A percentile compares a stretch with the other conserved stretches of the same genome.
These are phyloP conservation scores for Brachyptera putata DNA, from an alignment of 2,888 invertebrate genomes.

Conservation along the genomic window DNA sequence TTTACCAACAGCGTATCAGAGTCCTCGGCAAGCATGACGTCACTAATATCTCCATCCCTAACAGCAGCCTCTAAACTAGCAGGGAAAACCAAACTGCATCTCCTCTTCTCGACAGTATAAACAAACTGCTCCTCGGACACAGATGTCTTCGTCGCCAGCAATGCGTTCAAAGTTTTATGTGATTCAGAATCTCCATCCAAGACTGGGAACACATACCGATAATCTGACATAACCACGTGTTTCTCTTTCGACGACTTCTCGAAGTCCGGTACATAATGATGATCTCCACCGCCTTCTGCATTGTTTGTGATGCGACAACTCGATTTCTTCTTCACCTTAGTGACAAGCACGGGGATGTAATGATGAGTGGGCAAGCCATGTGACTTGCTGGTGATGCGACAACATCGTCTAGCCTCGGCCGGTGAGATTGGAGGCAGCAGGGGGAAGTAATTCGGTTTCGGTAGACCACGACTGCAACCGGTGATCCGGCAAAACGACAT, in stretches of 20 bases:
- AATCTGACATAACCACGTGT: conserved; percentile 64
- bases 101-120: conserved; percentile 69
- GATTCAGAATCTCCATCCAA: conserved; percentile 64
- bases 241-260: conserved; percentile 42
- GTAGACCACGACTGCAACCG: conserved; percentile 71
- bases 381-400: conserved; percentile 74
- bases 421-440: conserved; percentile 75
- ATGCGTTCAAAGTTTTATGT: conserved; percentile 48
- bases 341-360: conserved; percentile 63
- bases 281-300: conserved; percentile 46
- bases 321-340: conserved; percentile 41
- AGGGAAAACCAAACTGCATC: conserved; percentile 69
- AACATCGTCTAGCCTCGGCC: conserved; percentile 74
- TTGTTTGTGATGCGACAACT: conserved; percentile 64
- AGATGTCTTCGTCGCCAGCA: conserved; percentile 29
- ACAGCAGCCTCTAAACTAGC: conserved; percentile 71
- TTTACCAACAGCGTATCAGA: conserved; percentile 69
- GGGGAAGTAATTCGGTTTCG: conserved; percentile 78
- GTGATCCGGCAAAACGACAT: conserved; percentile 80
- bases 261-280: conserved; percentile 18
- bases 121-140: conserved; percentile 58
- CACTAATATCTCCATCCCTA: conserved; percentile 69
- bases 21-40: conserved; percentile 71
- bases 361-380: conserved; percentile 70
- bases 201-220: conserved; percentile 69